phyloP scores from a whole-genome alignment of 1,140 invertebrate genomes.

The Thaumetopoea pityocampa region DNA sequence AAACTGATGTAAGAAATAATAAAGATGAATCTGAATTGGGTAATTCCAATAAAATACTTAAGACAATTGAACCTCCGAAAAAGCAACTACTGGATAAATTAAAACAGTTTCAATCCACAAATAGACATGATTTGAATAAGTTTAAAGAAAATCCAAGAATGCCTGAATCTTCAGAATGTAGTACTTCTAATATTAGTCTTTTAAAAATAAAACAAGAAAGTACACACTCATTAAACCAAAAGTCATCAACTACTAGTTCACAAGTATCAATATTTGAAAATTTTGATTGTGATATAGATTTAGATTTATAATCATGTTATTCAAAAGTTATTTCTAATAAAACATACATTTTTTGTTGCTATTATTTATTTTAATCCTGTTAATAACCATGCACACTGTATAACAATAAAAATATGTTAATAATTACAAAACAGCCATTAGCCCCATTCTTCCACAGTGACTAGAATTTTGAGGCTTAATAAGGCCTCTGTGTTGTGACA shows the following conservation, averaged over 20 bases:
- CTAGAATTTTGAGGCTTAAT: too few relatives aligned
- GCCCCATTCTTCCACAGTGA: too few relatives aligned
- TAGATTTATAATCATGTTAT: constrained; percentile 51
- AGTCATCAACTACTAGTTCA: constrained; percentile 36
- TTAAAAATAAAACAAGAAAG: constrained; percentile 15
- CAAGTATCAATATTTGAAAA: constrained; percentile 73
- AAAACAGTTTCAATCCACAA: constrained; percentile 56
- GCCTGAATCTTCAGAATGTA: constrained; percentile 10
- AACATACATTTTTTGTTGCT: constrained; percentile 8
- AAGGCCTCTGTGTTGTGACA: too few relatives aligned
- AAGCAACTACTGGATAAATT: constrained; percentile 47
- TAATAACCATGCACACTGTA: too few relatives aligned
- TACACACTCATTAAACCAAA: constrained; percentile 15
- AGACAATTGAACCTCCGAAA: constrained; percentile 8
- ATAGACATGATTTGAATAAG: constrained; percentile 47
- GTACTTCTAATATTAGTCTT: background rate
- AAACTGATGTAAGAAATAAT: constrained; percentile 5
- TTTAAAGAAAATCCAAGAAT: constrained; percentile 31
- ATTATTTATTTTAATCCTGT: constrained; percentile 7
- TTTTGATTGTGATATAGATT: constrained; percentile 68
- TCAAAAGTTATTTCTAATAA: constrained; percentile 18
- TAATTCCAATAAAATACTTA: too few relatives aligned
- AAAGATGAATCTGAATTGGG: too few relatives aligned
- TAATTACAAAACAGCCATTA: too few relatives aligned
- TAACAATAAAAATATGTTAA: too few relatives aligned